Evolutionary conservation across 2,797 vertebrate genomes (phyloP), one percentile per base, ranked within the genome.

Genomic region (Gymnoscopelus microlampas): DNA sequence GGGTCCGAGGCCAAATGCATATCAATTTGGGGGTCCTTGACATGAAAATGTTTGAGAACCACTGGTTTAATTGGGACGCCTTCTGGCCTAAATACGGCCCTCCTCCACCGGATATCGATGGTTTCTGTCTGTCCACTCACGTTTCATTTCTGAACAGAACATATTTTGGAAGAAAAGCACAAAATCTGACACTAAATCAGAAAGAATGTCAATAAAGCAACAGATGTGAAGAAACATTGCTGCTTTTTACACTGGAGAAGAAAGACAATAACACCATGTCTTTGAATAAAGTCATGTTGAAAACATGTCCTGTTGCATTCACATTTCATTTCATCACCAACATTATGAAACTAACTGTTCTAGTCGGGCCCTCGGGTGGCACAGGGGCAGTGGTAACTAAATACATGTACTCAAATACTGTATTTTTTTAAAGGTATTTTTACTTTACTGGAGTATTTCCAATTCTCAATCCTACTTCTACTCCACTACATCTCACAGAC

Each of bases 231-330:
- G 80, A 51, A 85, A 78, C 62, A 69, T 66, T 60, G 51, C 68
- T 79, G 81, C 82, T 91, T 89, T 88, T 88, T 88, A 82, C 85
- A 81, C 48, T 62, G 59, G 32, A 85, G 66, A 78, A 59, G 14
- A 84, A 44, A 70, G 72, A 76, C 29, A 63, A 76, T 64, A 77
- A 51, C 39, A 44, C 39, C 49, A 67, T 77, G 73, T 78, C 78
- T 84, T 88, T 71, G 71, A 92, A 91, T 90, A 89, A 92, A 91
- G 84, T 73, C 53, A 75, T 72, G 67, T 82, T 35, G 85, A 88
- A 88, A 58, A 19, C 4, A 56, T 59, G 70, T 81, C 64, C 53
- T 56, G 2, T 8, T 76, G 65, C 5, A 62, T 75, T 23, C 60
- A 48, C 53, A 49, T 66, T 67, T 57, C 2, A 23, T 71, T 47